phyloP scores from a whole-genome alignment of 2,888 invertebrate species.

The Oxystoma pomonae region DNA sequence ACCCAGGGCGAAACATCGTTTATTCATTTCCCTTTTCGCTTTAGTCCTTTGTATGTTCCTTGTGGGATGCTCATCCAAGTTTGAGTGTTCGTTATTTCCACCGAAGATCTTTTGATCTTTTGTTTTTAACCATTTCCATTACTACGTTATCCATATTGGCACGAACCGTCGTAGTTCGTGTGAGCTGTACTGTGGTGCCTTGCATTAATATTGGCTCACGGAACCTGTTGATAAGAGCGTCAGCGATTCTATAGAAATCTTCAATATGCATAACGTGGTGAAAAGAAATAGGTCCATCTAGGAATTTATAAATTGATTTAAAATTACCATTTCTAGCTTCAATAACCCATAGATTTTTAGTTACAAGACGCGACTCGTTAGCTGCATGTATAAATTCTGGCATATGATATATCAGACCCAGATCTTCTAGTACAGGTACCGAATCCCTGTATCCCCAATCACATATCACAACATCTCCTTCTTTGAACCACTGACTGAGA shows the following conservation, averaged over 20 bases:
- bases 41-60: no score
- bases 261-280: not conserved
- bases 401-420: not conserved
- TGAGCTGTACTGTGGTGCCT: not conserved
- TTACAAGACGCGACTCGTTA: not conserved
- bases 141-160: not conserved
- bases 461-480: not conserved
- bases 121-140: no score
- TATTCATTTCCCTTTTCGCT: no score
- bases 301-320: not conserved
- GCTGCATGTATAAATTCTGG: not conserved
- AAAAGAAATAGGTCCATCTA: not conserved
- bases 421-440: not conserved
- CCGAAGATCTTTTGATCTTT: no score
- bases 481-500: not conserved
- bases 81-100: no score
- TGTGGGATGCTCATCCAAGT: no score
- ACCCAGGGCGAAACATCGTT: no score
- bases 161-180: not conserved
- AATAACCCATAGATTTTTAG: not conserved
- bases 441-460: conserved; percentile 6
- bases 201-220: not conserved
- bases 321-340: not conserved
- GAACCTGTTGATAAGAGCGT: not conserved
- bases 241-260: not conserved